Base-by-base conservation (phyloP, 2,797 vertebrate species). In the Hapalemur alaotrensis region DNA sequence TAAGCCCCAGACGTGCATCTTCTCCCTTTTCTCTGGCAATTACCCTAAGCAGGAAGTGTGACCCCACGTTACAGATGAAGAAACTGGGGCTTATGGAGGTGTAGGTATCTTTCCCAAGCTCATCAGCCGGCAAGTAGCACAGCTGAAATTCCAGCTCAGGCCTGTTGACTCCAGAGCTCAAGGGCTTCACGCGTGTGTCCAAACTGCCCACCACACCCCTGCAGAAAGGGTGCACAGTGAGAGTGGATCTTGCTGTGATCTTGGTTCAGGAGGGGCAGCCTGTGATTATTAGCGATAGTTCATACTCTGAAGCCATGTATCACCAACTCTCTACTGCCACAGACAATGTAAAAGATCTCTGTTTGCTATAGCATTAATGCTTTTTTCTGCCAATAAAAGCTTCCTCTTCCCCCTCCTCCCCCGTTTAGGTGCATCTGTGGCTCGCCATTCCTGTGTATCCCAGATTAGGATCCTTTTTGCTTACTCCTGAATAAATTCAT, bases 171-270 rank as follows among this genome's bases (percentile, higher is more conserved):
- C 46, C 59, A 82, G 73, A 82, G 69, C 38, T 92, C 30, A 23
- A n/a, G 72, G 48, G 65, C 35, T 67, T 41, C 35, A 0, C 23
- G 12, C 2, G 2, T 0, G 30, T 22, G 72, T 35, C 22, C 80
- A 3, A 0, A 2, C 41, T 13, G 10, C 15, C 48, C 30, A 7
- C n/a, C 14, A 5, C 4, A 8, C 28, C 23, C 46, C 50, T 25
- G 10, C 38, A 94, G 72, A 41, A 76, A 32, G 1, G 7, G 18
- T 1, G 41, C 35, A 23, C 2, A 11, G 23, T 0, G 17, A 50
- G 41, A 50, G 41, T 3, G 25, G 38, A 3, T 54, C 78, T 35
- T 25, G 41, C 52, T 59, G 41, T 6, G 1, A 12, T 70, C 69
- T 87, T 7, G 4, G 38, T n/a, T 30, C 54, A 4, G 1, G 63